phyloP scores from a whole-genome alignment of 2,888 invertebrate genomes.

The Ypsolopha sequella region DNA sequence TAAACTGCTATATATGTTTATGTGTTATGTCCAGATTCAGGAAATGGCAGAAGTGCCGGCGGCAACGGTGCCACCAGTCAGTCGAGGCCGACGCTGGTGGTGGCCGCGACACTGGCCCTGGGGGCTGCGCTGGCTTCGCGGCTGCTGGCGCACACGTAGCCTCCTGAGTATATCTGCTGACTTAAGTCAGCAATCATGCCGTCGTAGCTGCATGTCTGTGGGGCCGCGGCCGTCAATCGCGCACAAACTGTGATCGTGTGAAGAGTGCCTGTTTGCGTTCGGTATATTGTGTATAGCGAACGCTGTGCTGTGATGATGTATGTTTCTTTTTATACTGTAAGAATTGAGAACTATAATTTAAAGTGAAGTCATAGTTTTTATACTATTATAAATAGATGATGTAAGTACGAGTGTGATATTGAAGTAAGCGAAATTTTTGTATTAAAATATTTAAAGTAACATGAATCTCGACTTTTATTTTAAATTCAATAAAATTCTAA shows the following conservation, averaged over 20 bases:
- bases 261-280: conserved; percentile 49
- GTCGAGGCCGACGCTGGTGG: conserved; percentile 14
- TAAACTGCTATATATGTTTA: neutral
- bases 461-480: neutral
- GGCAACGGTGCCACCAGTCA: conserved; percentile 10
- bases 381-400: conserved; percentile 70
- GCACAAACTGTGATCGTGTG: conserved; percentile 59
- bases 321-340: conserved; percentile 52
- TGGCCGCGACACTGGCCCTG: conserved; percentile 11
- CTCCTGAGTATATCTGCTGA: conserved; percentile 2
- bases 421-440: conserved; percentile 63
- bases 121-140: conserved; percentile 15
- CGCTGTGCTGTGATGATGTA: conserved; percentile 52
- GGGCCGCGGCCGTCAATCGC: conserved; percentile 24
- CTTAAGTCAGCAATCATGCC: no score
- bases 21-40: conserved; percentile 6
- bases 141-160: conserved; percentile 35
- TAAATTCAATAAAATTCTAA: neutral
- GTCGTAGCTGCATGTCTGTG: neutral
- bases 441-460: conserved; percentile 59
- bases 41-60: conserved; percentile 12
- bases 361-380: conserved; percentile 70
- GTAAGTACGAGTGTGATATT: conserved; percentile 70
- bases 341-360: conserved; percentile 58
- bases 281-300: conserved; percentile 59